phyloP scores from a whole-genome alignment of 2,888 invertebrate species.

The Synergus laeviventris region DNA sequence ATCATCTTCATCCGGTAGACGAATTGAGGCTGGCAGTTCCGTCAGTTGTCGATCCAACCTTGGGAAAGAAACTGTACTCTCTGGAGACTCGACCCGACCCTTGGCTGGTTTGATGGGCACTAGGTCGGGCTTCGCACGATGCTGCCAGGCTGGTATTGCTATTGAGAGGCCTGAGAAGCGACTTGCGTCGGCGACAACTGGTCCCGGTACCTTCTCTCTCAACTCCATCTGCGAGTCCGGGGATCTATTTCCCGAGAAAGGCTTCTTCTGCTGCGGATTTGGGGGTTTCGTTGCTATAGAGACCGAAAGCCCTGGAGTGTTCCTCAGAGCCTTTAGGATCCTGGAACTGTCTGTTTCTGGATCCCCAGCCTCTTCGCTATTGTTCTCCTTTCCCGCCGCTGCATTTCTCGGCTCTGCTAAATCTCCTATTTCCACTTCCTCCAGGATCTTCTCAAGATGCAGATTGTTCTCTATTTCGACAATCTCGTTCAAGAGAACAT shows the following conservation, averaged over 20 bases:
- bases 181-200: constrained; percentile 45
- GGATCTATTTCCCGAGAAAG: constrained; percentile 61
- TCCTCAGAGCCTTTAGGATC: constrained; percentile 68
- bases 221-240: constrained; percentile 67
- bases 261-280: constrained; percentile 59
- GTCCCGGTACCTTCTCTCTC: constrained; percentile 54
- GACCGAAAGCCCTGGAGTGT: constrained; percentile 70
- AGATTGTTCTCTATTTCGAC: neutral
- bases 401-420: constrained; percentile 23
- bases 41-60: constrained; percentile 49
- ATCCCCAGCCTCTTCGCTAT: constrained; percentile 35
- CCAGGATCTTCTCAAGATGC: neutral
- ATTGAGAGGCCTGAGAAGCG: constrained; percentile 63
- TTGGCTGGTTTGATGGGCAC: constrained; percentile 52
- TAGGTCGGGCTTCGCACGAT: constrained; percentile 52
- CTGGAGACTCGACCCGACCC: constrained; percentile 64
- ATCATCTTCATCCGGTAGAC: constrained; percentile 56
- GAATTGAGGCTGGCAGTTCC: constrained; percentile 47
- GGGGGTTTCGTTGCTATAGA: constrained; percentile 64
- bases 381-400: constrained; percentile 35
- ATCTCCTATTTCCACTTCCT: constrained; percentile 1
- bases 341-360: constrained; percentile 62
- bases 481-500: neutral
- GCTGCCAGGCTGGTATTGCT: constrained; percentile 62
- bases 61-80: constrained; percentile 62